Conservation (phyloP, 1,140 invertebrate species). For the Pseudomyrmex concolor region DNA sequence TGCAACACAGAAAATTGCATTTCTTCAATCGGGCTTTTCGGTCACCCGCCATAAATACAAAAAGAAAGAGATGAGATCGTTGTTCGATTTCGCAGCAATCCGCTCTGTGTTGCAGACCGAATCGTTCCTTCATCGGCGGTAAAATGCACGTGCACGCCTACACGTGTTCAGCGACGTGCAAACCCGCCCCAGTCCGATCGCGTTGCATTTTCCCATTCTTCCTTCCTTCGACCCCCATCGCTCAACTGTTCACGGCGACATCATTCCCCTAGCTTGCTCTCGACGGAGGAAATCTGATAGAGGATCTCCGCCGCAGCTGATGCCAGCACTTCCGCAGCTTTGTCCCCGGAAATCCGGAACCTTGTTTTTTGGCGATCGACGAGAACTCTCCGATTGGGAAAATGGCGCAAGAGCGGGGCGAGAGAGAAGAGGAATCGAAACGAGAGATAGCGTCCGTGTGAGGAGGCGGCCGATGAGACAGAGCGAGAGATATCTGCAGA, state of each 20-base stretch:
- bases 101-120: neutral
- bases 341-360: conserved; percentile 55
- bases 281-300: conserved; percentile 63
- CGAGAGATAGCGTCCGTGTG: conserved; percentile 25
- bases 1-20: neutral
- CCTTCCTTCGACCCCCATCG: neutral
- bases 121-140: neutral
- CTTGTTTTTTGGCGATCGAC: conserved; percentile 62
- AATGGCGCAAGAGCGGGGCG: neutral
- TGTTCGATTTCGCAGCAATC: neutral
- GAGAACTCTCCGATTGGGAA: neutral
- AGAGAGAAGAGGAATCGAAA: neutral
- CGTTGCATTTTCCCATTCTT: conserved; percentile 3
- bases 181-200: neutral
- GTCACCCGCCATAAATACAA: neutral
- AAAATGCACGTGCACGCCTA: conserved; percentile 23
- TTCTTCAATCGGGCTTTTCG: neutral
- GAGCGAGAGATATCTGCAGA: conserved; percentile 12
- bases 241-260: neutral
- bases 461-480: neutral
- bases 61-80: conserved; percentile 11
- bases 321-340: conserved; percentile 56
- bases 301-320: conserved; percentile 56
- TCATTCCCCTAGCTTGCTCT: neutral
- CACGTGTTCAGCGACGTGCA: neutral